phyloP scores from a whole-genome alignment of 2,888 invertebrate species.

The Agrochola lychnidis region DNA sequence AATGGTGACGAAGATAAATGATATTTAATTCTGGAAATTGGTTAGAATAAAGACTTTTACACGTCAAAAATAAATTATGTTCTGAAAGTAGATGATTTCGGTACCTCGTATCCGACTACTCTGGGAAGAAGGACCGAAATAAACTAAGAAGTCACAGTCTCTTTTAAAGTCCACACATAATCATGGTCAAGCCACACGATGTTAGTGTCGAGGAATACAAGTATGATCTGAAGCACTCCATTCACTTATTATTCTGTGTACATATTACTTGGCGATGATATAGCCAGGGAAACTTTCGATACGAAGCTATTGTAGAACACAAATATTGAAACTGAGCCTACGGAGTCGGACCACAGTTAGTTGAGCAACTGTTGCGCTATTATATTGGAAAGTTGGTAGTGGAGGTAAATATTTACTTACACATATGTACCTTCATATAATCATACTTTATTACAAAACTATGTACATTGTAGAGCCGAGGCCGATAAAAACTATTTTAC shows the following conservation, averaged over 20 bases:
- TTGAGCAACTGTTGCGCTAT: constrained; percentile 57
- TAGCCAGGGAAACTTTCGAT: constrained; percentile 61
- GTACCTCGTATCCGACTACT: not conserved
- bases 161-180: not conserved
- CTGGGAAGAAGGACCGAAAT: not conserved
- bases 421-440: not conserved
- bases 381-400: constrained; percentile 49
- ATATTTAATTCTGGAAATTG: not conserved
- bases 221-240: constrained; percentile 16
- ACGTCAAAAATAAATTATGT: not conserved
- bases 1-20: no score
- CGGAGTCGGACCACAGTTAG: constrained; percentile 54
- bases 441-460: not conserved
- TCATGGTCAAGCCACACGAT: not conserved
- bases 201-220: not conserved
- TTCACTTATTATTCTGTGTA: constrained; percentile 20
- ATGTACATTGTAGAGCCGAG: not conserved
- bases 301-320: constrained; percentile 61
- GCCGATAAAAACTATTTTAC: not conserved
- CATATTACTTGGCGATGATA: constrained; percentile 57
- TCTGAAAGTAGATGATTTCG: not conserved
- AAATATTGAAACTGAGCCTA: constrained; percentile 65
- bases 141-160: not conserved
- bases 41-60: not conserved
- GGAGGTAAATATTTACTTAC: constrained; percentile 34